Percentiles rank a stretch among this genome's conserved stretches.
Conservation (phyloP, 2,797 vertebrate species). For the Sciurus vulgaris region DNA sequence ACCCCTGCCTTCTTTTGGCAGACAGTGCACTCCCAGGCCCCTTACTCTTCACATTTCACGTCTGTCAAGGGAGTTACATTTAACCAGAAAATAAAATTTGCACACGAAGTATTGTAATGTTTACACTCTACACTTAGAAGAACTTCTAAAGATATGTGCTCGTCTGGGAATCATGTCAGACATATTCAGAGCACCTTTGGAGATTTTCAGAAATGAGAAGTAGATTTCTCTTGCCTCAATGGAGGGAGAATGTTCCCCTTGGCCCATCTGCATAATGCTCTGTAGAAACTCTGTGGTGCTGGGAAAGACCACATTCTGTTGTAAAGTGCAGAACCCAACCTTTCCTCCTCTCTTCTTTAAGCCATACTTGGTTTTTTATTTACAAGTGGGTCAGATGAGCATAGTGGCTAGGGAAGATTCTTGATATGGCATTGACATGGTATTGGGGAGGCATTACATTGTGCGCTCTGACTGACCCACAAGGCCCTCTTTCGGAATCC, state of each 20-base stretch:
- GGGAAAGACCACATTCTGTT: background rate
- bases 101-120: background rate
- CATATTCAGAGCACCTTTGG: background rate
- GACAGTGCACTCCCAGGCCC: background rate
- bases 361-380: background rate
- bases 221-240: background rate
- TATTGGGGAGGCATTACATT: background rate
- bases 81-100: background rate
- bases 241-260: background rate
- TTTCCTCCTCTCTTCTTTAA: background rate
- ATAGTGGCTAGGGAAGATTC: background rate
- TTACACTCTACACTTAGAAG: background rate
- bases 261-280: background rate
- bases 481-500: background rate
- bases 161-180: background rate
- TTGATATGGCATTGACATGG: background rate
- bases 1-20: background rate
- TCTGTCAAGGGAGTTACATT: accelerated
- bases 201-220: background rate
- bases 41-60: background rate
- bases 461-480: too few species aligned
- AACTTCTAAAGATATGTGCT: background rate
- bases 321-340: background rate
- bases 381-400: background rate
- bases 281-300: background rate